Evolutionary conservation across 2,797 vertebrate genomes (phyloP), one percentile per base, ranked within the genome.

Genomic region (Acropternis orthonyx): DNA sequence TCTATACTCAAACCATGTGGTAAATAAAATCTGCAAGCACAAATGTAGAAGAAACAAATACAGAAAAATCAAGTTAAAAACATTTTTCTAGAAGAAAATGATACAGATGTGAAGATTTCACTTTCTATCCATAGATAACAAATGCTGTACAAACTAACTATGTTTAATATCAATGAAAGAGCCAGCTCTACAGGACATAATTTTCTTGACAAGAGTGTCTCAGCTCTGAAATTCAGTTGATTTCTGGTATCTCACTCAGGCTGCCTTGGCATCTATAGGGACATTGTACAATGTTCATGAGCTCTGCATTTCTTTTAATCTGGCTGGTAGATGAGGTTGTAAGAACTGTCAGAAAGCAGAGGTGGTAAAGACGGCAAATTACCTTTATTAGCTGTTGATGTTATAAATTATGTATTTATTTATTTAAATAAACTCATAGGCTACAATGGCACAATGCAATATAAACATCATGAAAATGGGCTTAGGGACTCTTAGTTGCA

Each of bases 1-100:
- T 99, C 99, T 73, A 98, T 95, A 49, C 98, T 99, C 95, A 99
- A 98, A 83, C 99, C 99, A 96, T 99, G 99, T 9, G 99, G 99
- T 95, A 99, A 97, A 94, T 99, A 99, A 98, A 99, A 99, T 96
- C 99, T 99, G 97, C 10, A 97, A 96, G 83, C 16, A 95, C 55
- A 97, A 97, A 93, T 9, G 9, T 37, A 52, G 34, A 90, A 89
- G 58, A 88, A 78, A 96, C 52, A 97, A 97, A 92, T 10, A 14
- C 26, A 54, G 28, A 91, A 88, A 54, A 88, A 76, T 26, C 19
- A 72, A 84, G 24, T 89, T 87, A 66, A 88, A 78, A 81, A 51
- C 3, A 8, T 41, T 14, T 84, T 92, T 81, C 12, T 46, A 49
- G 15, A 90, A 68, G 13, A 90, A 39, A 61, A 62, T 41, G 1